phyloP scores from a whole-genome alignment of 2,888 invertebrate genomes.

The Cylloceria caligata region DNA sequence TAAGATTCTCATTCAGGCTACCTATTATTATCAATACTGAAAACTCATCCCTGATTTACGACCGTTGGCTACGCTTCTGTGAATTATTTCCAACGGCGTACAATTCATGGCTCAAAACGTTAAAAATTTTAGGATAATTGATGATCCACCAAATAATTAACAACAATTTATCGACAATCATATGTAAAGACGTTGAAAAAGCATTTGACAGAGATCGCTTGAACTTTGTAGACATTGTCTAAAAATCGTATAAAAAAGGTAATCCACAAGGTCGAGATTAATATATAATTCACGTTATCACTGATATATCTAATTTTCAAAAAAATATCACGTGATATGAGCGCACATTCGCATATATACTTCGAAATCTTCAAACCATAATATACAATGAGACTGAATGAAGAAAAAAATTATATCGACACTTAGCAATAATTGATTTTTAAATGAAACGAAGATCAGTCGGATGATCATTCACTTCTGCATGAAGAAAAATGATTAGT shows the following conservation, averaged over 20 bases:
- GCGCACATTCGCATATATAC: too few species aligned
- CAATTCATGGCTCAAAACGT: not conserved
- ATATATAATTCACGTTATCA: too few species aligned
- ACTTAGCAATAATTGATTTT: too few species aligned
- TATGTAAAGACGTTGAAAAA: not conserved
- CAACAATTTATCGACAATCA: not conserved
- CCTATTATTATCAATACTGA: conserved; percentile 56
- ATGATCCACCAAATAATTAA: not conserved
- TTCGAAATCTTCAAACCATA: too few species aligned
- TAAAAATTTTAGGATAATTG: conserved; percentile 1
- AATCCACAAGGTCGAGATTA: too few species aligned
- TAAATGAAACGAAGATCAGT: too few species aligned
- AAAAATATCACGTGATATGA: too few species aligned
- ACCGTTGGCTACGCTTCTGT: conserved; percentile 17
- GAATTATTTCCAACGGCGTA: conserved; percentile 26
- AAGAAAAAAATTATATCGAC: too few species aligned
- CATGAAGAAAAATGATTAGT: not conserved
- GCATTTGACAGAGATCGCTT: not conserved
- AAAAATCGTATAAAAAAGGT: not conserved
- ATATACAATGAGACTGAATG: too few species aligned
- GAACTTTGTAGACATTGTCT: not conserved
- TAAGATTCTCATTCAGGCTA: conserved; percentile 55
- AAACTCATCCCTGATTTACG: conserved; percentile 43
- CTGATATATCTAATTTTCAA: too few species aligned
- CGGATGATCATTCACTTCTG: not conserved